Percentiles rank a stretch among this genome's conserved stretches.
Evolutionary conservation across 2,888 invertebrate species (phyloP).

Genomic region (Cistogaster globosa): DNA sequence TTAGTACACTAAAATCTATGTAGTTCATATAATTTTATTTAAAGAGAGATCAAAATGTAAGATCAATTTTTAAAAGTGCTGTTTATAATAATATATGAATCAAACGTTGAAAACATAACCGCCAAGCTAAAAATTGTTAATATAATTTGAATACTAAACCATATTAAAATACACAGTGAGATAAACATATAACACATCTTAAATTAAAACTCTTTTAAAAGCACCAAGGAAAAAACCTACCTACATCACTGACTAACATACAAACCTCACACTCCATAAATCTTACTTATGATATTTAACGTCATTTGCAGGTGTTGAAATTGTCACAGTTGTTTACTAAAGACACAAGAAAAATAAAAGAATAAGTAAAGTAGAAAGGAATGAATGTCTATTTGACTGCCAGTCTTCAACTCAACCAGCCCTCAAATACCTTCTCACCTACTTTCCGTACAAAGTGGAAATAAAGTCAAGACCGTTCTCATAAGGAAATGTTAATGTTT

Average conservation of each 20-base stretch:
- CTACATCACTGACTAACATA: conserved; percentile 7
- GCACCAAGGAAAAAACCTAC: background rate
- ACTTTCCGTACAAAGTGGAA: conserved; percentile 23
- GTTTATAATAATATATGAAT: too few species aligned
- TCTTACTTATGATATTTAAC: conserved; percentile 67
- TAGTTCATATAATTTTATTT: too few species aligned
- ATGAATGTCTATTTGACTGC: conserved; percentile 67
- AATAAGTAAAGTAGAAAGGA: background rate
- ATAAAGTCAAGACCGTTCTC: conserved; percentile 26
- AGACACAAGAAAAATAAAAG: conserved; percentile 20
- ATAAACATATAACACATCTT: background rate
- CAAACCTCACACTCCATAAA: conserved; percentile 53
- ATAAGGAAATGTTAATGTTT: conserved; percentile 50
- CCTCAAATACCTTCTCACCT: conserved; percentile 8
- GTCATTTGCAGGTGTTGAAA: conserved; percentile 71
- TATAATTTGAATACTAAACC: too few species aligned
- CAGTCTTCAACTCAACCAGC: conserved; percentile 46
- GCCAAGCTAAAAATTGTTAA: too few species aligned
- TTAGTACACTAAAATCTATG: too few species aligned
- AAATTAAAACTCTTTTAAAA: background rate
- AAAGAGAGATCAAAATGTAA: too few species aligned
- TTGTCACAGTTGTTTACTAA: conserved; percentile 69
- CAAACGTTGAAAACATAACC: too few species aligned
- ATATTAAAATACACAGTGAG: too few species aligned
- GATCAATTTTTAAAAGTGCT: too few species aligned